These are phyloP conservation scores for Zhengitettix transpicula DNA, from an alignment of 2,888 invertebrate species.

Conservation along the genomic window DNA sequence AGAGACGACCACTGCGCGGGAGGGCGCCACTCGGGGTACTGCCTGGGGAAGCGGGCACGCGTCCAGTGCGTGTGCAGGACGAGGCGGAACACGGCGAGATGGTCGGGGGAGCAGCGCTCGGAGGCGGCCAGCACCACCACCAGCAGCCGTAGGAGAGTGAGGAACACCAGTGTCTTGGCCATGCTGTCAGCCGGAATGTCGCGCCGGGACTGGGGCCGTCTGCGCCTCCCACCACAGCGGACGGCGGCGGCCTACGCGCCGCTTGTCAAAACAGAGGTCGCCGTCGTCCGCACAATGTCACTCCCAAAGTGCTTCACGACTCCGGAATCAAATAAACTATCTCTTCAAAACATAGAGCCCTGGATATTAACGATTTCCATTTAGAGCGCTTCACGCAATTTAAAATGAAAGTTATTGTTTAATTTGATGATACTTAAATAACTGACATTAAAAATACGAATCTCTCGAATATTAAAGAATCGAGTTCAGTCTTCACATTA, in stretches of 20 bases:
- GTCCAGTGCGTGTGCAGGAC: conserved; percentile 80
- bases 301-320: too few species aligned
- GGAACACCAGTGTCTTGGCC: neutral
- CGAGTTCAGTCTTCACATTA: too few species aligned
- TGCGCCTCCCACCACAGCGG: neutral
- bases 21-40: conserved; percentile 87
- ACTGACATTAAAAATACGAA: too few species aligned
- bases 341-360: too few species aligned
- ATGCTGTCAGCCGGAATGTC: neutral
- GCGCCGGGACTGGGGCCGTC: neutral
- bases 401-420: too few species aligned
- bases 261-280: neutral
- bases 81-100: neutral
- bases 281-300: too few species aligned
- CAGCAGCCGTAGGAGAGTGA: neutral
- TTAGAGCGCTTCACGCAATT: too few species aligned
- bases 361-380: too few species aligned
- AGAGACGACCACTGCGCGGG: conserved; percentile 88
- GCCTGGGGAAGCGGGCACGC: conserved; percentile 75
- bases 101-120: neutral
- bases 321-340: too few species aligned
- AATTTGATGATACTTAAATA: too few species aligned
- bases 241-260: neutral
- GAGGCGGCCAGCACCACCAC: neutral
- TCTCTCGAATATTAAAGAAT: too few species aligned